phyloP scores from a whole-genome alignment of 2,888 invertebrate species.

The Cacoxenus indagator region DNA sequence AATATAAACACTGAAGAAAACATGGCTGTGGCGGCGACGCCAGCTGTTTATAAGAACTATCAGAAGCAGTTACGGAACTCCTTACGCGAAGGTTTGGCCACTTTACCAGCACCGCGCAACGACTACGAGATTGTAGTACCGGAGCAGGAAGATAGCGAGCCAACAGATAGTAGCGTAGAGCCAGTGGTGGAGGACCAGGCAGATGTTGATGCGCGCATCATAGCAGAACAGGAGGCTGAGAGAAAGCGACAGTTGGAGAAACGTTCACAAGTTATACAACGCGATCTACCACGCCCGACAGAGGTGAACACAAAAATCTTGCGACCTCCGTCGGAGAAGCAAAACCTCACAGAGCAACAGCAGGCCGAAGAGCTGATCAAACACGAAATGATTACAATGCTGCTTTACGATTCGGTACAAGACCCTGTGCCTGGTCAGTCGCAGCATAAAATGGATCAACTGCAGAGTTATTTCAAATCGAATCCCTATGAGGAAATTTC shows the following conservation, averaged over 20 bases:
- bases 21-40: constrained; percentile 79
- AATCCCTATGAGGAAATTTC: constrained; percentile 85
- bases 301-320: constrained; percentile 89
- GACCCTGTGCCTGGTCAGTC: constrained; percentile 76
- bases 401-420: constrained; percentile 89
- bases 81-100: constrained; percentile 82
- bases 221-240: constrained; percentile 79
- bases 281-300: constrained; percentile 84
- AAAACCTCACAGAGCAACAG: constrained; percentile 87
- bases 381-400: constrained; percentile 95
- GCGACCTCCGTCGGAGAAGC: constrained; percentile 81
- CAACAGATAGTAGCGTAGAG: constrained; percentile 68
- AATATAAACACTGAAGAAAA: constrained; percentile 94
- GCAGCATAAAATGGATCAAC: constrained; percentile 73
- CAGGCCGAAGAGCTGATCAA: constrained; percentile 97
- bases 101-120: constrained; percentile 92
- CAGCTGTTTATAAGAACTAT: constrained; percentile 76
- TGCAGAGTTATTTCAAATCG: constrained; percentile 86
- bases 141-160: constrained; percentile 77
- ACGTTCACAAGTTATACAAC: constrained; percentile 89
- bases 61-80: constrained; percentile 83
- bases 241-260: constrained; percentile 75
- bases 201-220: constrained; percentile 81
- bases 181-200: constrained; percentile 85
- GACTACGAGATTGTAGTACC: constrained; percentile 99